These are phyloP conservation scores for Anguilla rostrata DNA, from an alignment of 2,113 vertebrate genomes.

Conservation along the genomic window DNA sequence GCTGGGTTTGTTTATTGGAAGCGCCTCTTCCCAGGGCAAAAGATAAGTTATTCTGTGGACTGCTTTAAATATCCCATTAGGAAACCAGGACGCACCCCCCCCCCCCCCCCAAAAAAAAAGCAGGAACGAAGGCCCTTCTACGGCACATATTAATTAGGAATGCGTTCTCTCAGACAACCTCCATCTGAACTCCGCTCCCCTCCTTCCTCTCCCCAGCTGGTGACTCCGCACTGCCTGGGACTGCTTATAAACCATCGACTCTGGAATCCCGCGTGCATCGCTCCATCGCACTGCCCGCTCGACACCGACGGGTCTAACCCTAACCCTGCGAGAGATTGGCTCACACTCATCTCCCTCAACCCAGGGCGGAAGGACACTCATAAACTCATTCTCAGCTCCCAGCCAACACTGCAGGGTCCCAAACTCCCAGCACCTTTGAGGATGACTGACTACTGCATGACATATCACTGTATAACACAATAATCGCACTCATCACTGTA, in stretches of 20 bases:
- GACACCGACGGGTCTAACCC: too few relatives aligned
- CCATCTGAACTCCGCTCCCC: too few relatives aligned
- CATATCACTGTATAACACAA: background rate
- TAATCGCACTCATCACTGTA: background rate
- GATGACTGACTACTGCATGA: too few relatives aligned
- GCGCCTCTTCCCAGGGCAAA: slow-evolving; percentile 51
- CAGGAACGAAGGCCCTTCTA: background rate
- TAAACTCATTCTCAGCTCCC: background rate
- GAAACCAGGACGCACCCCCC: slow-evolving; percentile 49
- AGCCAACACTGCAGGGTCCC: background rate
- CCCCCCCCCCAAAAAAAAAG: background rate
- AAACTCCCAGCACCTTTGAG: too few relatives aligned
- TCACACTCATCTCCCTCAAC: too few relatives aligned
- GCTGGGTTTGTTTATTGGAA: slow-evolving; percentile 58
- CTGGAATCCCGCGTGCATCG: too few relatives aligned
- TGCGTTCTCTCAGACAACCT: background rate
- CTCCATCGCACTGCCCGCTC: too few relatives aligned
- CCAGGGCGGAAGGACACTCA: too few relatives aligned
- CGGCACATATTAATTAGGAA: background rate
- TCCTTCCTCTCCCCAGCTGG: too few relatives aligned
- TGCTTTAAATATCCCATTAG: slow-evolving; percentile 58
- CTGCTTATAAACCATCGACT: too few relatives aligned
- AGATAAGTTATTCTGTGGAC: slow-evolving; percentile 55
- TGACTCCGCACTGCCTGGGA: too few relatives aligned
- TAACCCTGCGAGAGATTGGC: too few relatives aligned